Evolutionary conservation across 2,113 vertebrate species (phyloP), one percentile per base, ranked within the genome.

Genomic region (Ranitomeya variabilis): DNA sequence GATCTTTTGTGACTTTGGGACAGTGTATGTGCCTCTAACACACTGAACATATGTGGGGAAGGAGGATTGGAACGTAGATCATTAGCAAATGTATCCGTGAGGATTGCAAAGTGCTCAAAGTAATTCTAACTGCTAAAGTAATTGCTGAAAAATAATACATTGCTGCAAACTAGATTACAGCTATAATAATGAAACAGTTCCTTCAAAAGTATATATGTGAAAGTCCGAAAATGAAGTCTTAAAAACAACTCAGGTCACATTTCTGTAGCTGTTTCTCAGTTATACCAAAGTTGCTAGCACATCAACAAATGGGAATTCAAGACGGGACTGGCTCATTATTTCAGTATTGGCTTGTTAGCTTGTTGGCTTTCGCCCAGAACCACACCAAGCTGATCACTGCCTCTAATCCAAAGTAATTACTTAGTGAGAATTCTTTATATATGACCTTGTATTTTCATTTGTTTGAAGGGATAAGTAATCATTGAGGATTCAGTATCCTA

Each of bases 271-370:
- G 57, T 83, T 64, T 59, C 67, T 64, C 79, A 69, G 86, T 16
- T 88, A 64, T 83, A 64, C 19, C 80, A 60, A 76, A 82, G 69
- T 83, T 88, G 87, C 80, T 83, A 54, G 51, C 67, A 77, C 87
- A 88, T 83, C 67, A 80, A 69, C 80, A 88, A 88, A 88, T 82
- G 37, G 79, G 87, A 88, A 88, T 83, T 88, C 69, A 88, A 88
- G 80, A 82, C 86, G 13, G 71, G 67, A 18, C 52, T 67, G 77
- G 31, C 80, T 88, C 66, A 87, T 54, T 80, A 80, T 69, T 87
- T n/a, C 77, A 60, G 21, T 88, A 83, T 76, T 88, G 80, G 31
- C 79, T 88, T 88, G 67, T 83, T 83, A 83, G 80, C 26, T 83
- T 52, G 87, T 77, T 88, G 87, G 87, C 87, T 74, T 57, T 52